Evolutionary conservation across 2,888 invertebrate species (phyloP).

Genomic region (Drosophila macrothrix): DNA sequence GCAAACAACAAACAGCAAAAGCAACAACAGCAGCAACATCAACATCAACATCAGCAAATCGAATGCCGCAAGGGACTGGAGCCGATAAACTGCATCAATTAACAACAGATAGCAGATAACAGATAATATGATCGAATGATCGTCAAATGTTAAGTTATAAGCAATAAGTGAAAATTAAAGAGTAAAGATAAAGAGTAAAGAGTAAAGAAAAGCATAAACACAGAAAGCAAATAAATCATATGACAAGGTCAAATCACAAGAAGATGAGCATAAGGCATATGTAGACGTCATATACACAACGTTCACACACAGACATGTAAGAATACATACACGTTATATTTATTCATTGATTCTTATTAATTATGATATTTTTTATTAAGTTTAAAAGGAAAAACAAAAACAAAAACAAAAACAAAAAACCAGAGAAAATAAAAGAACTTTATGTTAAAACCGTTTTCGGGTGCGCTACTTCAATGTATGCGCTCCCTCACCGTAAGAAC

Average conservation of each 20-base stretch:
- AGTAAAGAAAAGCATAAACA: slow-evolving; percentile 27
- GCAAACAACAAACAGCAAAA: slow-evolving; percentile 5
- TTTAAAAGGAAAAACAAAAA: slow-evolving; percentile 55
- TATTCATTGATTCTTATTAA: slow-evolving; percentile 81
- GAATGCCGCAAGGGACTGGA: slow-evolving; percentile 41
- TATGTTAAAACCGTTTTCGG: slow-evolving; percentile 73
- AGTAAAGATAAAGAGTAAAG: slow-evolving; percentile 11
- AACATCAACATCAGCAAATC: slow-evolving; percentile 30
- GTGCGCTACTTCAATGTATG: slow-evolving; percentile 19
- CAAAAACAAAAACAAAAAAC: slow-evolving; percentile 20
- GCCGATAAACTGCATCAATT: slow-evolving; percentile 28
- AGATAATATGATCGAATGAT: slow-evolving; percentile 7
- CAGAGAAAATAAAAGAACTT: slow-evolving; percentile 46
- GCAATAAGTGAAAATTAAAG: slow-evolving; percentile 63
- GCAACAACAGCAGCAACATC: slow-evolving; percentile 35
- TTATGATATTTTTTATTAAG: slow-evolving; percentile 77
- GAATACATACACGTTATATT: slow-evolving; percentile 73
- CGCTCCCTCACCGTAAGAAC: slow-evolving; percentile 75
- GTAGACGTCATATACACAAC: slow-evolving; percentile 39
- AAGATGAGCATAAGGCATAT: slow-evolving; percentile 20
- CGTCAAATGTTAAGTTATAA: slow-evolving; percentile 66
- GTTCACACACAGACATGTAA: slow-evolving; percentile 41
- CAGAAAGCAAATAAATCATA: slow-evolving; percentile 33
- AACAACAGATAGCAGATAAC: slow-evolving; percentile 19
- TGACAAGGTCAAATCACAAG: slow-evolving; percentile 33